phyloP scores from a whole-genome alignment of 2,797 vertebrate genomes.

The Sternarchorhynchus goeldii region DNA sequence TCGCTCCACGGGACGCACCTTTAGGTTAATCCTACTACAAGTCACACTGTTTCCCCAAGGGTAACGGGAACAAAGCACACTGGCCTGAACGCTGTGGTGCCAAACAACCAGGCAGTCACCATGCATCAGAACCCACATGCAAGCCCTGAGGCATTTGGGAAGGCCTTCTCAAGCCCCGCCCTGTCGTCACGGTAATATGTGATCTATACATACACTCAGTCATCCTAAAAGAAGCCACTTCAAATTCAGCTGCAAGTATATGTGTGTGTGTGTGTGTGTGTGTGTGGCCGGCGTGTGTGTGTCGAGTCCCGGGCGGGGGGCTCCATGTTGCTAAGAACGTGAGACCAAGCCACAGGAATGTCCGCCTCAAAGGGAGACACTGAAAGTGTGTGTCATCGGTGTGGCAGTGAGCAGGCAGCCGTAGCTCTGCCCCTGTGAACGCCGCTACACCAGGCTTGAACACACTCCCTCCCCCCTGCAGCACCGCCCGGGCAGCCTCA shows the following conservation, averaged over 20 bases:
- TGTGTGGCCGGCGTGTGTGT: background rate
- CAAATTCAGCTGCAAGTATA: conserved; percentile 27
- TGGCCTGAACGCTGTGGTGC: background rate
- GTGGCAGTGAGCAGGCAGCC: background rate
- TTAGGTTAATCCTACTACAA: conserved; percentile 24
- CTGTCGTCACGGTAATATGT: background rate
- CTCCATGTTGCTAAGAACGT: conserved; percentile 64
- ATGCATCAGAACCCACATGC: background rate
- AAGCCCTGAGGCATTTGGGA: background rate
- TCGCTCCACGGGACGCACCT: conserved; percentile 21
- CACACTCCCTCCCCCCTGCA: too few relatives aligned
- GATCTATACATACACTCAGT: background rate
- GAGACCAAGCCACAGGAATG: conserved; percentile 68
- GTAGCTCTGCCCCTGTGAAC: too few relatives aligned
- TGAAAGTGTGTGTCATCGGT: conserved; percentile 64
- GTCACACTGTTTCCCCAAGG: background rate
- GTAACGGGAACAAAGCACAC: conserved; percentile 2
- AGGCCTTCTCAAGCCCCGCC: background rate
- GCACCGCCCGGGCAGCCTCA: too few relatives aligned
- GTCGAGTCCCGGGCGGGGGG: conserved; percentile 55
- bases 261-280: conserved; percentile 5
- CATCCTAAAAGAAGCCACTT: conserved; percentile 15
- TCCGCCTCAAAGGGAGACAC: conserved; percentile 63
- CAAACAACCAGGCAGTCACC: background rate
- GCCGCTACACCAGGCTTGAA: too few relatives aligned